phyloP scores from a whole-genome alignment of 2,113 vertebrate species.

The Passer montanus region DNA sequence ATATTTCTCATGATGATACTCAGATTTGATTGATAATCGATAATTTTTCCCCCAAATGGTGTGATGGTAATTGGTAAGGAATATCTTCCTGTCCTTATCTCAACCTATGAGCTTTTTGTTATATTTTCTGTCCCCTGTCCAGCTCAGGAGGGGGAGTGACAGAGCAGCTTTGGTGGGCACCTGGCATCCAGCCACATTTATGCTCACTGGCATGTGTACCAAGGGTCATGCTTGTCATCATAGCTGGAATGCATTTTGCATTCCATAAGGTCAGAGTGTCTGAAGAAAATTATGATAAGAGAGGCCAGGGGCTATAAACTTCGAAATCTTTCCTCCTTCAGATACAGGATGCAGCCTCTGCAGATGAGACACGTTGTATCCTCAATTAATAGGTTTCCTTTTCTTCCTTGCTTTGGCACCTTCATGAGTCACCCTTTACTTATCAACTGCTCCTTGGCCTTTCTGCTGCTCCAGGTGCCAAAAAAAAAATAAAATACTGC shows the following conservation, averaged over 20 bases:
- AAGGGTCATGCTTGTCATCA: background rate
- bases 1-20: background rate
- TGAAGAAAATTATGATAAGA: background rate
- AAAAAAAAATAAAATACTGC: background rate
- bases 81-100: background rate
- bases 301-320: background rate
- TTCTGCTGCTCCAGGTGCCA: background rate
- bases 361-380: rapidly evolving
- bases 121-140: background rate
- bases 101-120: background rate
- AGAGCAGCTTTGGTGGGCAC: background rate
- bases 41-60: background rate
- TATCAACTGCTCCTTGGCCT: background rate
- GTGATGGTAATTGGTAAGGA: background rate
- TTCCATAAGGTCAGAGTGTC: background rate
- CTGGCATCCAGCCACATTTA: background rate
- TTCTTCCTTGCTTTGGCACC: background rate
- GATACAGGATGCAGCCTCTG: background rate
- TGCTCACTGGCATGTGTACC: background rate
- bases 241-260: background rate
- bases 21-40: background rate
- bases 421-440: background rate
- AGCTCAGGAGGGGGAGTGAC: background rate
- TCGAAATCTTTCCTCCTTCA: background rate
- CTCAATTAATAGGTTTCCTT: background rate